Base-by-base conservation (phyloP, 64 coral and sea anemone genomes). In the Catalaphyllia jardinei region DNA sequence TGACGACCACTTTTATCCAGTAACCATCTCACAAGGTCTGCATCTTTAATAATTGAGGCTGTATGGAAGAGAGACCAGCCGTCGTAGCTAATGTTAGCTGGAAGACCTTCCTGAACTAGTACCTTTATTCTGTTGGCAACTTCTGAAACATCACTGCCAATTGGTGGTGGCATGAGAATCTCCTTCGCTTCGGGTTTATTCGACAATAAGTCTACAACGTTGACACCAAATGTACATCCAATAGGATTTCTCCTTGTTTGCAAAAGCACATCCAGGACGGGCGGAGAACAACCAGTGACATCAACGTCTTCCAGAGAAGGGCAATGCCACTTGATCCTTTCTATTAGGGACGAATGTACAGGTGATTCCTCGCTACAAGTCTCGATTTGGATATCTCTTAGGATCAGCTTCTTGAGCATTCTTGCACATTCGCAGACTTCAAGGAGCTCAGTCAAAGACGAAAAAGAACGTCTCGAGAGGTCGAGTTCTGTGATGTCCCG, bases 21-120 rank as follows among this genome's bases (percentile, higher is more conserved):
- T 7, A 93, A 67, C 92, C 92, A 93, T 24, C 29, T 89, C 6
- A 87, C 87, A 2, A 93, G 61, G 30, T 62, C 60, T 39, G 17
- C 52, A 29, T 93, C 86, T 8, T 87, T 87, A 22, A 93, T 29
- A 31, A 72, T 67, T 50, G 63, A 89, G 35, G 92, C 92, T 30
- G 86, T 93, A 52, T 93, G 92, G 7, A 93, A 49, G 10, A 93
- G 25, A 19, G 74, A 88, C 92, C 92, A 93, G 3, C 92, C 92
- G 4, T 93, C 71, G 29, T 67, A 74, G 50, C 77, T 93, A 10
- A 89, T 88, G 29, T 93, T 79, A 62, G 86, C 78, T 46, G 90
- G 82, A 12, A 92, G 19, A 59, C 75, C 90, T 12, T 61, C 22
- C 13, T 79, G 20, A 18, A 92, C 90, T 4, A 87, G 55, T n/a